Base-by-base conservation (phyloP, 2,888 invertebrate genomes). In the Hirtodrosophila trivittata region DNA sequence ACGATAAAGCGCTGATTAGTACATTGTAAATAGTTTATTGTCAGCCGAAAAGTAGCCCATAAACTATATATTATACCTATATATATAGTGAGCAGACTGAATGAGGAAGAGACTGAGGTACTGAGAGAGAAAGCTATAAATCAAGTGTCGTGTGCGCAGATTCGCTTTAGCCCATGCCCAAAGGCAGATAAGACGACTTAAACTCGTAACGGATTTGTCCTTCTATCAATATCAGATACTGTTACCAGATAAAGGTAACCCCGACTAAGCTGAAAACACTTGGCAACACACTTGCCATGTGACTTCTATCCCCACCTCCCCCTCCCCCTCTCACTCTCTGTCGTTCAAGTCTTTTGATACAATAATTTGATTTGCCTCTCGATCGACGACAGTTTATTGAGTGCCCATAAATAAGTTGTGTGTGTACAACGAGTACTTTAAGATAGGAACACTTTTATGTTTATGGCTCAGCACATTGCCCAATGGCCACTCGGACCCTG, bases 1-100 rank as follows among this genome's bases (percentile, higher is more conserved):
- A 28, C 57, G 56, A 43, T 74, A 70, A 66, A 32, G 10, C 18
- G 52, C 46, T 74, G 75, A 74, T 73, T 73, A 73, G 75, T 66
- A 33, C 41, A 56, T 74, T 69, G 59, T 75, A 75, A 68, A 63
- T 49, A 39, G 18, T 72, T 64, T 64, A 72, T 69, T 60, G 54
- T 59, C 57, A 54, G 41, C 32, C 45, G 4, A 59, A 54, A 51
- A 52, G 18, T 14, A 41, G 55, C 26, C 25, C 13, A 54, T 45
- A 58, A 70, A 57, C 45, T 39, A 7, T 33, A n/a, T 28, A 8
- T 30, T 25, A 47, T 16, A 41, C 9, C 1, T 28, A 8, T 4
- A 10, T 33, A 6, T 18, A 42, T 42, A 35, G 57, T 35, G 16
- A 30, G 38, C 2, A 21, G 49, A 50, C 45, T 46, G 65, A 65